Evolutionary conservation across 2,888 invertebrate species (phyloP).

Genomic region (Ferrisia virgata): DNA sequence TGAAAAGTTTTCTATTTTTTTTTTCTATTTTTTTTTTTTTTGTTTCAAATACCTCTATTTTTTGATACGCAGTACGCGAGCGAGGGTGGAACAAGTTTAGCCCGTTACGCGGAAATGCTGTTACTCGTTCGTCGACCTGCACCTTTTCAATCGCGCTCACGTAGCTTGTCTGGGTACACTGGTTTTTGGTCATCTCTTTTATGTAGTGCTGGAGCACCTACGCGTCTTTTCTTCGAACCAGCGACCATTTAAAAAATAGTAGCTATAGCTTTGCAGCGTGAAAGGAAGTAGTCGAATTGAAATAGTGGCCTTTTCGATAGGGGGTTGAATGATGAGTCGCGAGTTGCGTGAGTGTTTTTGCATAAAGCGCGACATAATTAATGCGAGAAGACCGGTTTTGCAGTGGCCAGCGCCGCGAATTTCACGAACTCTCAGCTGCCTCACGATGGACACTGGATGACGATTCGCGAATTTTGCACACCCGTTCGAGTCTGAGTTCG

Average conservation of each 20-base stretch:
- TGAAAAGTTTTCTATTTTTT: neutral
- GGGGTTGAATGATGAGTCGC: slow-evolving; percentile 5
- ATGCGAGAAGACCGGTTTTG: slow-evolving; percentile 35
- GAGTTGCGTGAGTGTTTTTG: neutral
- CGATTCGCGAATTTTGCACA: neutral
- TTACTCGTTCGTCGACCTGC: neutral
- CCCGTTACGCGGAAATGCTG: neutral
- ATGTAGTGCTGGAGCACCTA: neutral
- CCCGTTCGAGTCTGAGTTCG: too few relatives aligned
- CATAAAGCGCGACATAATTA: slow-evolving; percentile 31
- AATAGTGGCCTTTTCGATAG: neutral
- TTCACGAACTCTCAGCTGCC: neutral
- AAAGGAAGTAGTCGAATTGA: neutral
- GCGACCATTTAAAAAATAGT: neutral
- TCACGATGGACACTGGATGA: neutral
- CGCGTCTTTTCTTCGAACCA: neutral
- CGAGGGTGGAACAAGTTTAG: slow-evolving; percentile 24
- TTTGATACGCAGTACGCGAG: neutral
- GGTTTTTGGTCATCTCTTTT: neutral
- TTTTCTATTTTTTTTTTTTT: neutral
- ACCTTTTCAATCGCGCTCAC: neutral
- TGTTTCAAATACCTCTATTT: neutral
- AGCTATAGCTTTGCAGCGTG: neutral
- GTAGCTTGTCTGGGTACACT: neutral
- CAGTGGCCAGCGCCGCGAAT: neutral